Base-by-base conservation (phyloP, 2,797 vertebrate species). In the Gobio occitaniae region DNA sequence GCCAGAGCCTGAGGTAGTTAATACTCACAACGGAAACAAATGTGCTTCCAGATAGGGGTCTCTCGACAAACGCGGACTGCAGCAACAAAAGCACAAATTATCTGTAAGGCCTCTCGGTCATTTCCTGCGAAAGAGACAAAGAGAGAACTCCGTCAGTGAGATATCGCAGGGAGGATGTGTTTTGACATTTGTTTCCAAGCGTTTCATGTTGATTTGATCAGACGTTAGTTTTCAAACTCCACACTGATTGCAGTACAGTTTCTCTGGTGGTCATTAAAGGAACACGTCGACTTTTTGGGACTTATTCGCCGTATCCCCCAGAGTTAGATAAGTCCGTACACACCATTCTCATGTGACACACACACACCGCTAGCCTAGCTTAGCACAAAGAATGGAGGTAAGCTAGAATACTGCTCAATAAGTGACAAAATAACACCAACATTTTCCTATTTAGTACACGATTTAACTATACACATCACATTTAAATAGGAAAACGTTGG, bases 31-130 rank as follows among this genome's bases (percentile, higher is more conserved):
- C 89, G 92, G 96, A 96, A 97, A 95, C 93, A 93, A 94, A 95
- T 94, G 93, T 94, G 95, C 94, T 97, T 95, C 95, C 95, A 96
- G 94, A 95, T 84, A 94, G 93, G 92, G 71, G 74, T 92, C 91
- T 94, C 93, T 94, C 93, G 84, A 91, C 92, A 92, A 93, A 82
- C 93, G 94, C 93, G 92, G 94, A 95, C 95, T 90, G 93, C 93
- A 96, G 95, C 90, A 94, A 96, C 94, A 96, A 95, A 96, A 95
- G 95, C 95, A 92, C 93, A 95, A 92, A 92, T 94, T 95, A 96
- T 96, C 95, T 95, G 95, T 97, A 98, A 99, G 97, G 98, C 97
- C 96, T 98, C 96, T 97, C 96, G 96, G 96, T 99, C 97, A 97
- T 97, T 97, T 99, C 97, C 98, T 99, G 94, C 83, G 81, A 90